Base-by-base conservation (phyloP, 2,888 invertebrate species). In the Eristalinus sepulchralis region DNA sequence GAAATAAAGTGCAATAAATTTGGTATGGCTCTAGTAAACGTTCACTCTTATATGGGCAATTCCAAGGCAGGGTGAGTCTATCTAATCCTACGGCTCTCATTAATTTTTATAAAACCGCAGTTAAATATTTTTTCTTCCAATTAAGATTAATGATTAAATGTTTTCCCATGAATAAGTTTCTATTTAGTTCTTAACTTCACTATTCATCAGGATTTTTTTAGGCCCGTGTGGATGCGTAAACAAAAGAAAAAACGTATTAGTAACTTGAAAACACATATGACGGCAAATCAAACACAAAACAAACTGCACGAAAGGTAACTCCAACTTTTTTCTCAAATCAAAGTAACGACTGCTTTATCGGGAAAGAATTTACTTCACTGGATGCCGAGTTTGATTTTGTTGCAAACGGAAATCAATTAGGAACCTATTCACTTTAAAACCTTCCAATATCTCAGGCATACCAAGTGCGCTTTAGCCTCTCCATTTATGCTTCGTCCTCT, bases 331-430 rank as follows among this genome's bases (percentile, higher is more conserved):
- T 3, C 22, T 22, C 13, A 11, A 24, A 57, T 22, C 57, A 57
- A 57, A 57, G 24, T 22, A 22, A 11, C 24, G 24, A 57, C 24
- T 13, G 2, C 24, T 13, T 34, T 68, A 33, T 64, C 64, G 27
- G 64, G 39, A 66, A 57, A 36, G 36, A 66, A 59, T 60, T 60
- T 20, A 39, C 39, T 13, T 34, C 57, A 57, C 17, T 27, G 20
- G 57, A 24, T 57, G 11, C 22, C 24, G 33, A 31, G 47, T 39
- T 60, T 39, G 39, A 24, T 60, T 68, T 36, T 63, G 11, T 60
- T 60, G 17, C 39, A 57, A 78, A 70, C 63, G 55, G 63, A 78
- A 78, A 78, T 78, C 78, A 78, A 78, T 78, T 78, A 78, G 70
- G 63, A 63, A 57, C 36, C 55, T 70, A 78, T 78, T 78, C 63